Evolutionary conservation across 2,113 vertebrate genomes (phyloP), one percentile per base, ranked within the genome.

Genomic region (Cyanoramphus novaezelandiae): DNA sequence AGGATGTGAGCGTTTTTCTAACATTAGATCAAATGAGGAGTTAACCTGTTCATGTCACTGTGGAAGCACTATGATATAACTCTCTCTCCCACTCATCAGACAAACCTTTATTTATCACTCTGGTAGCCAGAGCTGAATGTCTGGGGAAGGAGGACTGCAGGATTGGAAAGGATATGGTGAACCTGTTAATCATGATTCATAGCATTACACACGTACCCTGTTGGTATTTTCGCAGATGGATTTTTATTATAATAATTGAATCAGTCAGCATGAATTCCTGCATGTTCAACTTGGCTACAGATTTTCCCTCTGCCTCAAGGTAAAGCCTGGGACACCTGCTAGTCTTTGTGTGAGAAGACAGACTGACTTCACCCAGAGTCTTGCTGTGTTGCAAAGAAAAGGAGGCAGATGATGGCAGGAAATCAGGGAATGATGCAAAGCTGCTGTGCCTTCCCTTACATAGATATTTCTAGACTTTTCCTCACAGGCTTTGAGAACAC

Each of bases 341-440:
- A 83, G 37, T 1, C 2, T 64, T 31, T 13, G 13, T 11, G 7
- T 68, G 13, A 3, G 3, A 44, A 44, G n/a, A 39, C 0, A 0
- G 21, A 74, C n/a, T 74, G 68, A 46, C 43, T 86, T 88, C 44
- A 88, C 39, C 35, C 78, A 44, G 78, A 47, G 14, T 21, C 16
- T 1, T 1, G 8, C n/a, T 74, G 64, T 28, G 28, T 18, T 82
- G 49, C 9, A 27, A 25, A 46, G 52, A 57, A 35, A 1, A 25
- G 2, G 35, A 70, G 39, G 14, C 44, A 83, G 43, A 39, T 6
- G 0, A 25, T 31, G 12, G 15, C 27, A 85, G 59, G 13, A 90
- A 49, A 13, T 16, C 2, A 0, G 31, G 13, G 27, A 91, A 63
- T 3, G 3, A 12, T 37, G 53, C 19, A 20, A 47, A 67, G 7